Percentiles rank a stretch among this genome's conserved stretches.
phyloP scores from a whole-genome alignment of 2,113 vertebrate species.

The Labeo rohita region DNA sequence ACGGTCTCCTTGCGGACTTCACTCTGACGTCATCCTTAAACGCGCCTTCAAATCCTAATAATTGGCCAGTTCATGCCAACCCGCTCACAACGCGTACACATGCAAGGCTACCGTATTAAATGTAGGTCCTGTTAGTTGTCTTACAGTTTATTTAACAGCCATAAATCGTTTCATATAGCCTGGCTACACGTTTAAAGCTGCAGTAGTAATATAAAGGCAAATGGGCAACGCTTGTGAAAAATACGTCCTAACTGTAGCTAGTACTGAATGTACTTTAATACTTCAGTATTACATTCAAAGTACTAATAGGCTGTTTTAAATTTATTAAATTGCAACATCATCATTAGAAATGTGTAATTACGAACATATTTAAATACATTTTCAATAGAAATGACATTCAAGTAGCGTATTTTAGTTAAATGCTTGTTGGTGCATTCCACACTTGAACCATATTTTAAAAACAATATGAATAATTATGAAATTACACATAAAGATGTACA shows the following conservation, averaged over 20 bases:
- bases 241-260: background rate
- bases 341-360: background rate
- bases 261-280: background rate
- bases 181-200: background rate
- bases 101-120: background rate
- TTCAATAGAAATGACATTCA: background rate
- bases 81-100: background rate
- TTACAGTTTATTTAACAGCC: background rate
- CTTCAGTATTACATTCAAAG: background rate
- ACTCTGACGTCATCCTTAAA: constrained; percentile 45
- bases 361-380: background rate
- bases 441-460: background rate
- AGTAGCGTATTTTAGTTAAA: background rate
- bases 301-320: no score
- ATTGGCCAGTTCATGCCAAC: constrained; percentile 12
- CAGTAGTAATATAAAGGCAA: background rate
- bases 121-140: background rate
- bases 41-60: constrained; percentile 28
- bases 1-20: constrained; percentile 26
- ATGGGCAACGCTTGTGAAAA: background rate
- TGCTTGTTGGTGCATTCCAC: background rate
- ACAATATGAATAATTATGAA: background rate
- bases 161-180: background rate
- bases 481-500: background rate
- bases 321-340: background rate